These are phyloP conservation scores for Acipenser transmontanus DNA, from an alignment of 2,797 vertebrate species.

Conservation along the genomic window DNA sequence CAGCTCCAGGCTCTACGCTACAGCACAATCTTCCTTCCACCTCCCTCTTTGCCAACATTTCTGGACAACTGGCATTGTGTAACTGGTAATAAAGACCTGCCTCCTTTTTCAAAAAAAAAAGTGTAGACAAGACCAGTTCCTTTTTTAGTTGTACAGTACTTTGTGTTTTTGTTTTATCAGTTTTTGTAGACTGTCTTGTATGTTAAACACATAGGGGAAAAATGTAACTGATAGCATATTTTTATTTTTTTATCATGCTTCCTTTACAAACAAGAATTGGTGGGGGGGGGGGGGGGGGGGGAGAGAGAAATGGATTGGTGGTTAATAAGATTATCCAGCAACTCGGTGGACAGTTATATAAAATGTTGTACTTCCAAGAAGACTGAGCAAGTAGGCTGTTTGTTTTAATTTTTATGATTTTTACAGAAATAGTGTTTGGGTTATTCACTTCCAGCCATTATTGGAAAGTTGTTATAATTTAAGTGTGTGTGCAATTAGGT, in stretches of 20 bases:
- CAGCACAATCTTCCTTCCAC: conserved; percentile 1
- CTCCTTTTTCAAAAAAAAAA: conserved; percentile 8
- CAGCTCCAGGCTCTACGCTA: conserved; percentile 19
- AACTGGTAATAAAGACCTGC: conserved; percentile 10
- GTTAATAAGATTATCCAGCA: not conserved
- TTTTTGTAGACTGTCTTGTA: conserved; percentile 33
- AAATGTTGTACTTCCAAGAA: conserved; percentile 27
- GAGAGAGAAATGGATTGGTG: too few relatives aligned
- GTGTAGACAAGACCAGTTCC: conserved; percentile 23
- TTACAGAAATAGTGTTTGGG: conserved; percentile 10
- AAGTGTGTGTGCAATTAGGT: not conserved
- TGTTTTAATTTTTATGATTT: conserved; percentile 14
- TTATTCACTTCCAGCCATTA: conserved; percentile 13
- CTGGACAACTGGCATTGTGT: conserved; percentile 25
- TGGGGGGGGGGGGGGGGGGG: not conserved
- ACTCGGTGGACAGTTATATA: not conserved
- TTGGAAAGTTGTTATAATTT: conserved; percentile 14
- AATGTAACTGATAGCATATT: conserved; percentile 27
- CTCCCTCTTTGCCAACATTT: conserved; percentile 23
- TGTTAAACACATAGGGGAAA: conserved; percentile 10
- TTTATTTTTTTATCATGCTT: conserved; percentile 22
- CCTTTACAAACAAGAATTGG: conserved; percentile 9
- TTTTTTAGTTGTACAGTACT: conserved; percentile 38
- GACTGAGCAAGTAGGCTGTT: conserved; percentile 14
- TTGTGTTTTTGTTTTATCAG: conserved; percentile 12